Evolutionary conservation across 23 tunicate genomes (phyloP).

Genomic region (Styela clava): DNA sequence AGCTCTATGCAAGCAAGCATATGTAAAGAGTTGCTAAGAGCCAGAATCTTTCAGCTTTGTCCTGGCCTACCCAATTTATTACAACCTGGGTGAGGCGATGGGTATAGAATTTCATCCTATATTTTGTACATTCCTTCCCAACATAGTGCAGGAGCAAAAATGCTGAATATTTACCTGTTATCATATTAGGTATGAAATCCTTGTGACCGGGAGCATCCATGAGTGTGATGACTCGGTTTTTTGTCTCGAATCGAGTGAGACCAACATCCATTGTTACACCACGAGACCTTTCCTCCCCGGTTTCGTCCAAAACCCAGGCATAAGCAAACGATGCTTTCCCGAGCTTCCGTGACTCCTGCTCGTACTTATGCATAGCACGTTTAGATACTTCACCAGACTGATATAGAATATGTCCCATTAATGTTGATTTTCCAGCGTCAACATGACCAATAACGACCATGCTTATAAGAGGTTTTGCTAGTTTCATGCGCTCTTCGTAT

Average conservation of each 20-base stretch:
- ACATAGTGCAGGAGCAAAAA: too few relatives aligned
- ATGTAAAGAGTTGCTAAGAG: too few relatives aligned
- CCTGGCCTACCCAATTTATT: too few relatives aligned
- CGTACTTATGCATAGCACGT: conserved; percentile 72
- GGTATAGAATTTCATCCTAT: too few relatives aligned
- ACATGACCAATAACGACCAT: conserved; percentile 97
- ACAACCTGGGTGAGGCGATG: too few relatives aligned
- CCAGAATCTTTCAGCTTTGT: too few relatives aligned
- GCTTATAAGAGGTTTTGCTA: conserved; percentile 52
- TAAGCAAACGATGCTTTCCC: conserved; percentile 86
- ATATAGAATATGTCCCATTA: conserved; percentile 91
- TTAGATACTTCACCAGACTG: conserved; percentile 72
- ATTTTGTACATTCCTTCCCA: too few relatives aligned
- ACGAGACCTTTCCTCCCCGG: conserved; percentile 78
- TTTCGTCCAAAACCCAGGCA: conserved; percentile 94
- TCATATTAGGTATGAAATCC: conserved; percentile 95
- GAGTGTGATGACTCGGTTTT: conserved; percentile 46
- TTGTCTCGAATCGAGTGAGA: conserved; percentile 71
- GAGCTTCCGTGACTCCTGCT: conserved; percentile 82
- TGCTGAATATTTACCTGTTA: conserved; percentile 75
- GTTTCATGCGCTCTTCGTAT: conserved; percentile 42
- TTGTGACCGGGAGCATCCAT: conserved; percentile 98
- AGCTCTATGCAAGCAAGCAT: too few relatives aligned
- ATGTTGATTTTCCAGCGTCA: conserved; percentile 94
- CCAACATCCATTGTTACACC: conserved; percentile 97